Conservation (phyloP, 2,888 invertebrate genomes). For the Sphecodes monilicornis region DNA sequence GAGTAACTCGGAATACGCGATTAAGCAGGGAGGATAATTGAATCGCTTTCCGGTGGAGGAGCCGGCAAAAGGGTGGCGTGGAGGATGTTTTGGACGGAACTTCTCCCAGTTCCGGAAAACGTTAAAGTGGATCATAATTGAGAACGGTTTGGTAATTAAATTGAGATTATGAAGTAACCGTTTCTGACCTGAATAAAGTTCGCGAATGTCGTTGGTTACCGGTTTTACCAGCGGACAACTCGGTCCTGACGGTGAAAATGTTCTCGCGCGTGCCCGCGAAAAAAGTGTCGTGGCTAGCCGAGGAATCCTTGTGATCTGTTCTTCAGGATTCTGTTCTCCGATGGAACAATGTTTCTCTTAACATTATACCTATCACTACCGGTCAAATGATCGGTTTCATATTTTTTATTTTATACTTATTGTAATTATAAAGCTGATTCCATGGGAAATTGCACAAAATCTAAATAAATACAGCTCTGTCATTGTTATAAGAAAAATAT, state of each 20-base stretch:
- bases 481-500: too few relatives aligned
- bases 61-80: conserved; percentile 4
- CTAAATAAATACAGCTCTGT: too few relatives aligned
- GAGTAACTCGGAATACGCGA: conserved; percentile 27
- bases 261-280: background rate
- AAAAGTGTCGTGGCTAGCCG: background rate
- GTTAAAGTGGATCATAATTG: conserved; percentile 39
- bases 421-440: too few relatives aligned
- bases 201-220: conserved; percentile 16
- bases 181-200: conserved; percentile 50
- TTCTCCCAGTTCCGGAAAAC: conserved; percentile 19
- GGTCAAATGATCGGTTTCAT: too few relatives aligned
- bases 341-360: background rate
- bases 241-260: conserved; percentile 3
- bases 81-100: conserved; percentile 28
- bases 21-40: conserved; percentile 37
- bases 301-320: background rate
- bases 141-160: conserved; percentile 35
- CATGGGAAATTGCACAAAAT: too few relatives aligned
- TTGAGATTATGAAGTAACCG: conserved; percentile 45
- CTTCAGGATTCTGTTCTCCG: background rate
- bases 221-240: background rate
- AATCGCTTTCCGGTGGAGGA: conserved; percentile 22
- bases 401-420: too few relatives aligned
- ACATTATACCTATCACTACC: too few relatives aligned